phyloP scores from a whole-genome alignment of 2,797 vertebrate genomes.

The Macropus fuliginosus region DNA sequence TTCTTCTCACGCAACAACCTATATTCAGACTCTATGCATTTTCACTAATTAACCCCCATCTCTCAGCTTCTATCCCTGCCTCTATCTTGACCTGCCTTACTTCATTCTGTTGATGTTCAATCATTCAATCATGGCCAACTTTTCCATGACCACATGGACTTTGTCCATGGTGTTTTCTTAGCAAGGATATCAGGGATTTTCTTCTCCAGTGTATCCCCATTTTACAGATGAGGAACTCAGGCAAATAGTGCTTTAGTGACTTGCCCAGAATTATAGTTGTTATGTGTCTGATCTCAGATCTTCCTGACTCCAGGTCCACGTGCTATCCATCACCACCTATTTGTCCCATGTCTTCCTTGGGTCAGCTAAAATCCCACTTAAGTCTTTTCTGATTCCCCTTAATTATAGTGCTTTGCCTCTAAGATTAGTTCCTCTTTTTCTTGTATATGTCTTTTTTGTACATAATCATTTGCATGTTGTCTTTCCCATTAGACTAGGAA shows the following conservation, averaged over 20 bases:
- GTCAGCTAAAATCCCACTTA: neutral
- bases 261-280: neutral
- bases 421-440: neutral
- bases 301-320: neutral
- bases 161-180: neutral
- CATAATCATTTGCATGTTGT: neutral
- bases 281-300: neutral
- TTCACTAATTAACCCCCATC: neutral
- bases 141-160: neutral
- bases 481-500: neutral
- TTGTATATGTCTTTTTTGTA: neutral
- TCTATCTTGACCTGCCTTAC: neutral
- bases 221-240: neutral
- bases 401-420: neutral
- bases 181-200: neutral
- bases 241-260: neutral
- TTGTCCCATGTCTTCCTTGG: neutral
- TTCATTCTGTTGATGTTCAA: neutral
- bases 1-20: neutral
- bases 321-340: neutral
- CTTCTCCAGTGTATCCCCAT: neutral
- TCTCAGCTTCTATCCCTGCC: neutral
- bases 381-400: neutral
- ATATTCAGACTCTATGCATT: neutral
- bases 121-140: neutral